These are phyloP conservation scores for Dioctria linearis DNA, from an alignment of 2,888 invertebrate genomes.

Conservation along the genomic window DNA sequence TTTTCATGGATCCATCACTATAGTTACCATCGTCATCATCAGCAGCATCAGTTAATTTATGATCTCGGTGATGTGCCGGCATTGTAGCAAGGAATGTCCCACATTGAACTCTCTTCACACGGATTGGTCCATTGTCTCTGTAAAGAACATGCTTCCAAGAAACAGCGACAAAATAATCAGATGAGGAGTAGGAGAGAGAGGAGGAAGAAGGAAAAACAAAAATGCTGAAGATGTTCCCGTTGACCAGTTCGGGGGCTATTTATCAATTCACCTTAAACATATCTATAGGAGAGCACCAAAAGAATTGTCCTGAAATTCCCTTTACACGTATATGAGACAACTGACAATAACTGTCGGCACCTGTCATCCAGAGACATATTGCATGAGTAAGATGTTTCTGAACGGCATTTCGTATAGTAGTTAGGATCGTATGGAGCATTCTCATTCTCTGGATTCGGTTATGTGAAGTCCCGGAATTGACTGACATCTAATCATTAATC, in stretches of 20 bases:
- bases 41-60: slow-evolving; percentile 43
- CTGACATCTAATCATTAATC: slow-evolving; percentile 51
- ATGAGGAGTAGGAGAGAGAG: too few species aligned
- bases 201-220: not conserved
- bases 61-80: slow-evolving; percentile 14
- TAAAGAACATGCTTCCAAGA: slow-evolving; percentile 21
- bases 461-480: slow-evolving; percentile 42
- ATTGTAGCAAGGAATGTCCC: slow-evolving; percentile 18
- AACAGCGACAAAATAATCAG: not conserved
- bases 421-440: not conserved
- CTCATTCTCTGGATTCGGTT: not conserved
- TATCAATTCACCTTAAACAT: slow-evolving; percentile 25
- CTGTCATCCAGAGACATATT: slow-evolving; percentile 44
- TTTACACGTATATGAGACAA: slow-evolving; percentile 41
- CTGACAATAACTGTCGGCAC: slow-evolving; percentile 53
- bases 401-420: not conserved
- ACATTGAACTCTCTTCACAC: slow-evolving; percentile 29
- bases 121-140: slow-evolving; percentile 34
- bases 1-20: slow-evolving; percentile 42
- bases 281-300: not conserved
- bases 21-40: too few species aligned
- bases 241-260: slow-evolving; percentile 50
- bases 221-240: not conserved
- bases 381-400: slow-evolving; percentile 12
- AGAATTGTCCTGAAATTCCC: slow-evolving; percentile 37